Conservation (phyloP, 2,888 invertebrate species). For the Marasmarcha lunaedactyla region DNA sequence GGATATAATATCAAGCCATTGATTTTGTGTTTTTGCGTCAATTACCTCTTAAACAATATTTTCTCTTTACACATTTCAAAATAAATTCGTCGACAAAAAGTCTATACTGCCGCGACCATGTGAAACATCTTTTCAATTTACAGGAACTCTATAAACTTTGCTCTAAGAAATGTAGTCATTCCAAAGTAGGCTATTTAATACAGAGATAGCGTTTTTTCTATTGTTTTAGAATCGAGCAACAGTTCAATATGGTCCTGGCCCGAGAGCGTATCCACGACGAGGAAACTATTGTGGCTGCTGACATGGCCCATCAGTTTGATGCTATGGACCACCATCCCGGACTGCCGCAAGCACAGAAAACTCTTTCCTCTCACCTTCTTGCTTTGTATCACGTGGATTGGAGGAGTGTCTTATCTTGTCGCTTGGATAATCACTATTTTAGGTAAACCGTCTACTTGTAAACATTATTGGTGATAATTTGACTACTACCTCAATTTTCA, state of each 20-base stretch:
- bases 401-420: slow-evolving; percentile 82
- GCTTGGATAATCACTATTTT: slow-evolving; percentile 88
- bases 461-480: background rate
- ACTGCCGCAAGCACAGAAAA: slow-evolving; percentile 73
- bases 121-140: too few relatives aligned
- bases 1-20: too few relatives aligned
- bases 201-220: too few relatives aligned
- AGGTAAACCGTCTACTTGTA: slow-evolving; percentile 74
- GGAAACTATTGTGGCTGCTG: slow-evolving; percentile 68
- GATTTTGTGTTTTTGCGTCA: too few relatives aligned
- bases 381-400: slow-evolving; percentile 88
- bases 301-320: slow-evolving; percentile 82
- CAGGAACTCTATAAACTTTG: too few relatives aligned
- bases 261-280: slow-evolving; percentile 39
- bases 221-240: slow-evolving; percentile 20
- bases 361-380: slow-evolving; percentile 78
- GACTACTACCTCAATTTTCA: too few relatives aligned
- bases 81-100: too few relatives aligned
- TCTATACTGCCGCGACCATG: too few relatives aligned
- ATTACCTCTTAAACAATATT: too few relatives aligned
- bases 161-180: too few relatives aligned
- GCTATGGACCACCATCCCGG: slow-evolving; percentile 81
- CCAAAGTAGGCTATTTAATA: too few relatives aligned
- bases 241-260: slow-evolving; percentile 71
- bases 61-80: too few relatives aligned